Base-by-base conservation (phyloP, 2,888 invertebrate genomes). In the Syrphus vitripennis region DNA sequence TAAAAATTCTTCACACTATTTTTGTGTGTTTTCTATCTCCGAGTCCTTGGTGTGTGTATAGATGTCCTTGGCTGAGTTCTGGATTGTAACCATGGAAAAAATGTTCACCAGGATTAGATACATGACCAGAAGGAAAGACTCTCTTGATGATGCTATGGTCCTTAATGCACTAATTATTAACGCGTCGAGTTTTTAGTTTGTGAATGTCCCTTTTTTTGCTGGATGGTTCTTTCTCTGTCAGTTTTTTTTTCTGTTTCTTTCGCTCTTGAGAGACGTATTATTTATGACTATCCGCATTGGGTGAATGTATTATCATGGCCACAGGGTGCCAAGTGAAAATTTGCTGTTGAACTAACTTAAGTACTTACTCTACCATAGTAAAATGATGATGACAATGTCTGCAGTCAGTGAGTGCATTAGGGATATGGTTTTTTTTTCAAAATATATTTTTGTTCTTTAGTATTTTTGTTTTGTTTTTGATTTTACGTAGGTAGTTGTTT, bases 401-500 rank as follows among this genome's bases (percentile, higher is more conserved):
- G 83, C 80, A 83, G 80, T 75, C 80, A 83, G 80, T 75, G 80
- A 83, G 83, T 83, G 70, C 79, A 80, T 83, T 83, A 83, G 70
- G 75, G 80, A 80, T 57, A 83, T 83, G 74, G 78, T 74, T 83
- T 83, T 55, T 74, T 83, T 83, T 55, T 21, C 45, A 61, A 72
- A 83, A 37, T 69, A 21, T 57, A 37, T 67, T 74, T 79, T 57
- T 50, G 24, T 50, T 50, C 14, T 50, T 50, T 50, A 19, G 12
- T 1, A 14, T 14, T 19, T 59, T 59, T n/a, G n/a, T n/a, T n/a
- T n/a, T n/a, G n/a, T n/a, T n/a, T 19, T 65, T 24, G 40, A 63
- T n/a, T n/a, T n/a, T n/a, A 63, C 55, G 78, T 74, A 55, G 69
- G 78, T 55, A 34, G 50, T 74, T 69, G 69, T 48, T 79, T 83